Percentiles rank a stretch among this genome's conserved stretches.
Evolutionary conservation across 2,888 invertebrate species (phyloP).

Genomic region (Spisula solida): DNA sequence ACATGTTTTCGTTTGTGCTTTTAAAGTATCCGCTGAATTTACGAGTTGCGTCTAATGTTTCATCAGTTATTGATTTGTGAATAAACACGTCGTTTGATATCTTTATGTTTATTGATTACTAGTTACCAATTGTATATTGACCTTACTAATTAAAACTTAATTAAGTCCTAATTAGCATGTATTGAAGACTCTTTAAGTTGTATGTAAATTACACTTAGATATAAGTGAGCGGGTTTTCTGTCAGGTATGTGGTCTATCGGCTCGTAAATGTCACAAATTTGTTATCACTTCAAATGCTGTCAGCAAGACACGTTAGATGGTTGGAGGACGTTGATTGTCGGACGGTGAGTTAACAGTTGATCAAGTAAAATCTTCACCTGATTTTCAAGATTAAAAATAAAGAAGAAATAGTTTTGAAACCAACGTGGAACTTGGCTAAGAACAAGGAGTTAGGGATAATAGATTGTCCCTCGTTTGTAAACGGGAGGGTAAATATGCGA

Average conservation of each 20-base stretch:
- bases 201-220: background rate
- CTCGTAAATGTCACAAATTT: constrained; percentile 19
- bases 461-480: constrained; percentile 54
- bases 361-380: constrained; percentile 48
- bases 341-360: constrained; percentile 49
- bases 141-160: background rate
- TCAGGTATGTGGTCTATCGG: background rate
- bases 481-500: constrained; percentile 64
- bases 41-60: background rate
- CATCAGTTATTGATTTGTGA: background rate
- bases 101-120: background rate
- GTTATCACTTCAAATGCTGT: background rate
- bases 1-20: background rate
- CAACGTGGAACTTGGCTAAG: constrained; percentile 39
- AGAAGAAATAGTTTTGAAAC: constrained; percentile 64
- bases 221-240: background rate
- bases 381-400: constrained; percentile 58
- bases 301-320: background rate
- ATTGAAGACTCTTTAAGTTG: background rate
- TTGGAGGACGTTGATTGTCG: constrained; percentile 13
- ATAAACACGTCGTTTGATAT: background rate
- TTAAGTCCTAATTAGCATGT: background rate
- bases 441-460: constrained; percentile 47
- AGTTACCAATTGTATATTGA: background rate
- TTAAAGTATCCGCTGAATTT: background rate